These are phyloP conservation scores for Platerodrilus igneus DNA, from an alignment of 2,888 invertebrate species.

Conservation along the genomic window DNA sequence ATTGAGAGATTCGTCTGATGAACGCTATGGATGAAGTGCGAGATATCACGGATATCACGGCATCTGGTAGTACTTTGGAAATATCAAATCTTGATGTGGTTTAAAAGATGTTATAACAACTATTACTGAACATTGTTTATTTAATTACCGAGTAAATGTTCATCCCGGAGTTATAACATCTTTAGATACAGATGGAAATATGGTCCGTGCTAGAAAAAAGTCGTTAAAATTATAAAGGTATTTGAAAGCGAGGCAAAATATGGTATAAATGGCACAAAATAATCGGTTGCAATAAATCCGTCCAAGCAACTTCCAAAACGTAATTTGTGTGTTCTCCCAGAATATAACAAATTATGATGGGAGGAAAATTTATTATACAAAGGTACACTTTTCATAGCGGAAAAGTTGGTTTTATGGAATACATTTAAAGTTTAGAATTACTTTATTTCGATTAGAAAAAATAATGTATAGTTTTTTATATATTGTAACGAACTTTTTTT, in stretches of 20 bases:
- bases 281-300: no score
- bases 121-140: slow-evolving; percentile 10
- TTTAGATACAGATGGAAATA: slow-evolving; percentile 2
- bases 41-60: slow-evolving; percentile 5
- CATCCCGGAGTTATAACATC: slow-evolving; percentile 12
- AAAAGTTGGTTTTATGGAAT: no score
- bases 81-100: slow-evolving; percentile 1
- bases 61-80: neutral
- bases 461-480: no score
- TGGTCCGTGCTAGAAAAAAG: slow-evolving; percentile 4
- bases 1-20: slow-evolving; percentile 6
- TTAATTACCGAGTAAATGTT: slow-evolving; percentile 5
- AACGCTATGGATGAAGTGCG: slow-evolving; percentile 10
- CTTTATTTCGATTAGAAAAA: no score
- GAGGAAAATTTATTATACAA: no score
- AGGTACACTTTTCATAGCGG: no score
- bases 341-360: no score
- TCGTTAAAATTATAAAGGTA: slow-evolving; percentile 9
- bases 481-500: no score
- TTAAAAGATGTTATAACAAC: slow-evolving; percentile 4
- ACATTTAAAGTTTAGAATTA: no score
- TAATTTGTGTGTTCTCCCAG: no score
- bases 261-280: no score
- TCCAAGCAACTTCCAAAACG: no score
- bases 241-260: slow-evolving; percentile 2